Base-by-base conservation (phyloP, 2,888 invertebrate genomes). In the Eugnorisma glareosa region DNA sequence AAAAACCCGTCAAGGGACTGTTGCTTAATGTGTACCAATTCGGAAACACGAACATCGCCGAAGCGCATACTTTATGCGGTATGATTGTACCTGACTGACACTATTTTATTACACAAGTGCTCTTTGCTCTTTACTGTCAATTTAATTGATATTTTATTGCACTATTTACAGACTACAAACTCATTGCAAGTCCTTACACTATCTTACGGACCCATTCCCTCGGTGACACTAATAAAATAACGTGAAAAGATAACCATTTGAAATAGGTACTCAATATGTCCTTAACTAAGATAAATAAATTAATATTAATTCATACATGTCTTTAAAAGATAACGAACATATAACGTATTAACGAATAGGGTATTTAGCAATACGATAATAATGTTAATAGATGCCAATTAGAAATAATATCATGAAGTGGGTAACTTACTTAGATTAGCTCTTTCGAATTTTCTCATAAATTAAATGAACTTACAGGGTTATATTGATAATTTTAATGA, bases 231-330 rank as follows among this genome's bases (percentile, higher is more conserved):
- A 48, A 66, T 59, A 79, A 67, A 24, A 73, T 67, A 77, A 61
- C 24, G 45, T 8, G 15, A 7, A 21, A n/a, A 73, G 81, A 82
- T 80, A 84, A 48, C 10, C 15, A 37, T 24, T 69, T 54, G 66
- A 84, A 51, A 73, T 18, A 51, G 43, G 31, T 40, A 66, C 54
- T 80, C 66, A 80, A 73, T 84, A 63, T 43, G 45, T 69, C 57
- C 15, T 31, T 3, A 13, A 13, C 18, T 13, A 1, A 43, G 84
- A 84, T 82, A 80, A 73, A 69, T 40, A 80, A 73, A 84, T 81
- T 69, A 73, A 67, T 48, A 82, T 81, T 43, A 84, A 73, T 80
- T 73, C 48, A 35, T 28, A 73, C 28, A 37, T 15, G 59, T 69
- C 54, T 68, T 24, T n/a, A 5, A 24, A 28, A 63, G 70, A 83